A percentile compares a stretch with the other conserved stretches of the same genome.
Evolutionary conservation across 2,113 vertebrate genomes (phyloP).

Genomic region (Cebus imitator): DNA sequence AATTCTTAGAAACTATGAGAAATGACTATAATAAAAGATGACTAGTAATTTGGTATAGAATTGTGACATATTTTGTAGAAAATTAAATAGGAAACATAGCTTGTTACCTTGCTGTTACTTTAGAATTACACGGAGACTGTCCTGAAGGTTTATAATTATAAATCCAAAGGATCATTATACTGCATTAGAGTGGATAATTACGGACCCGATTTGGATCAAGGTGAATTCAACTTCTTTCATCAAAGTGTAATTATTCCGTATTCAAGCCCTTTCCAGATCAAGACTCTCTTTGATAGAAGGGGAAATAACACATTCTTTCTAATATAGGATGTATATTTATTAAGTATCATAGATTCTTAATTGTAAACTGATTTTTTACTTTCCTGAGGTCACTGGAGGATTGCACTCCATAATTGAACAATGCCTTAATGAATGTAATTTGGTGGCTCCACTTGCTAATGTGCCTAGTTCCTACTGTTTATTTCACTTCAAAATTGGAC

Average conservation of each 20-base stretch:
- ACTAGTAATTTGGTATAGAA: neutral
- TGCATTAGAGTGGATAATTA: conserved; percentile 60
- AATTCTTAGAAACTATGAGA: neutral
- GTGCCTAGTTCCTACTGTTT: conserved; percentile 68
- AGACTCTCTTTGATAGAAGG: conserved; percentile 44
- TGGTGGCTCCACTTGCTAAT: conserved; percentile 63
- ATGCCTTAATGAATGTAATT: conserved; percentile 76
- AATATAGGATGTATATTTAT: conserved; percentile 60
- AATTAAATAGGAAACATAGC: conserved; percentile 54
- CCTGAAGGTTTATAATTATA: conserved; percentile 54
- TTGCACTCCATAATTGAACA: conserved; percentile 61
- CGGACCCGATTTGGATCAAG: conserved; percentile 64
- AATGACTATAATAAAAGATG: neutral
- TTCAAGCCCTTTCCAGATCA: conserved; percentile 46
- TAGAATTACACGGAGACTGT: conserved; percentile 40
- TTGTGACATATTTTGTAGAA: neutral
- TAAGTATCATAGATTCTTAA: conserved; percentile 44
- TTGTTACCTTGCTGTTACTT: conserved; percentile 44
- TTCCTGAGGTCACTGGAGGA: conserved; percentile 62
- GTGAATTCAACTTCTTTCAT: conserved; percentile 63
- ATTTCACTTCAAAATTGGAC: conserved; percentile 75
- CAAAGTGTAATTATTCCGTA: conserved; percentile 67
- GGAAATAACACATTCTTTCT: conserved; percentile 38
- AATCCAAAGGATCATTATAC: conserved; percentile 62
- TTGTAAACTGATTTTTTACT: conserved; percentile 62